Conservation (phyloP, 2,797 vertebrate species). For the Falco concolor region DNA sequence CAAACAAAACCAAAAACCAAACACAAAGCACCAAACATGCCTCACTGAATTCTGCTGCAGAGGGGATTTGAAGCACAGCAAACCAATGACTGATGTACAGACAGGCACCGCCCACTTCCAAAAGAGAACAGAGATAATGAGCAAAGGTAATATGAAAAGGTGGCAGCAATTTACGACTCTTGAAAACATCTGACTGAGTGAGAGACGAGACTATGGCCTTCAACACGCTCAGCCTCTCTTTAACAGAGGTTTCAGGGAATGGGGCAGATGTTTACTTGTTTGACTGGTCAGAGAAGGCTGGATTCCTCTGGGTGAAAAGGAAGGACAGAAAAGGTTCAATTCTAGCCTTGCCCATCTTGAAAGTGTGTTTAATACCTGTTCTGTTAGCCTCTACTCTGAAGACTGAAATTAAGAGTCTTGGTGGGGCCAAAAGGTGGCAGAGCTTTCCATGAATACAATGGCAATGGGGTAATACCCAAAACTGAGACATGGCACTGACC, state of each 20-base stretch:
- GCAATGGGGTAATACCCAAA: background rate
- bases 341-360: background rate
- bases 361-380: background rate
- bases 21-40: background rate
- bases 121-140: background rate
- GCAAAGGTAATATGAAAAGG: background rate
- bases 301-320: background rate
- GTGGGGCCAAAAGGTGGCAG: background rate
- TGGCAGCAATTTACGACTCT: background rate
- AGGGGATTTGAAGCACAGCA: background rate
- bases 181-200: background rate
- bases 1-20: background rate
- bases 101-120: background rate
- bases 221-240: background rate
- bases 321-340: background rate
- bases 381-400: background rate
- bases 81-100: background rate
- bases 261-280: background rate
- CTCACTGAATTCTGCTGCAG: background rate
- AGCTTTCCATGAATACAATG: background rate
- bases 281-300: background rate
- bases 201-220: background rate
- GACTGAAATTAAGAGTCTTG: background rate
- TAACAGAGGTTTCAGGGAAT: background rate
- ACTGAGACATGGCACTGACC: background rate